Percentiles rank a stretch among this genome's conserved stretches.
Conservation (phyloP, 1,140 invertebrate species). For the Cydia amplana region DNA sequence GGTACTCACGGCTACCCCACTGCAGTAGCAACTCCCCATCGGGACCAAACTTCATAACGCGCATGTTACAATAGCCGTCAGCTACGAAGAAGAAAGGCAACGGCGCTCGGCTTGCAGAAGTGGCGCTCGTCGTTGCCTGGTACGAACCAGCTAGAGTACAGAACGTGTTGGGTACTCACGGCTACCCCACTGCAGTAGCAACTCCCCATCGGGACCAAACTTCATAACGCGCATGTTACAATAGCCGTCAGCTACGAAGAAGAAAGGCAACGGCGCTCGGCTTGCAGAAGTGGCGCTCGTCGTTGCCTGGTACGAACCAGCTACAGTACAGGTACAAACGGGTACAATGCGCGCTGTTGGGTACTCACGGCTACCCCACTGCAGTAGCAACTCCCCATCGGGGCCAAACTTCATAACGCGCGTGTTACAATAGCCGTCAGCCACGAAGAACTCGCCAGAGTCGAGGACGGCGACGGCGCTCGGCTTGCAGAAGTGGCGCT, state of each 20-base stretch:
- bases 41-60: slow-evolving; percentile 91
- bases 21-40: slow-evolving; percentile 84
- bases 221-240: slow-evolving; percentile 96
- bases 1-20: slow-evolving; percentile 81
- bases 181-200: slow-evolving; percentile 84
- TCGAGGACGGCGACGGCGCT: slow-evolving; percentile 91
- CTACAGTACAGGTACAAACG: too few species aligned
- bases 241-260: slow-evolving; percentile 96
- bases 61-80: slow-evolving; percentile 96
- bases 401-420: slow-evolving; percentile 91
- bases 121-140: slow-evolving; percentile 89
- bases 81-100: slow-evolving; percentile 96
- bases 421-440: slow-evolving; percentile 97
- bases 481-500: slow-evolving; percentile 95
- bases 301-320: too few species aligned
- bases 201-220: slow-evolving; percentile 85
- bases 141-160: too few species aligned
- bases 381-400: slow-evolving; percentile 83
- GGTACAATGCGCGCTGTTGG: not conserved
- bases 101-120: slow-evolving; percentile 97
- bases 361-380: slow-evolving; percentile 82
- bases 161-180: too few species aligned
- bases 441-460: slow-evolving; percentile 94
- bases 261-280: slow-evolving; percentile 94
- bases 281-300: slow-evolving; percentile 92